Percentiles rank a stretch among this genome's conserved stretches.
These are phyloP conservation scores for Argopecten irradians DNA, from an alignment of 1,140 invertebrate genomes.

Conservation along the genomic window DNA sequence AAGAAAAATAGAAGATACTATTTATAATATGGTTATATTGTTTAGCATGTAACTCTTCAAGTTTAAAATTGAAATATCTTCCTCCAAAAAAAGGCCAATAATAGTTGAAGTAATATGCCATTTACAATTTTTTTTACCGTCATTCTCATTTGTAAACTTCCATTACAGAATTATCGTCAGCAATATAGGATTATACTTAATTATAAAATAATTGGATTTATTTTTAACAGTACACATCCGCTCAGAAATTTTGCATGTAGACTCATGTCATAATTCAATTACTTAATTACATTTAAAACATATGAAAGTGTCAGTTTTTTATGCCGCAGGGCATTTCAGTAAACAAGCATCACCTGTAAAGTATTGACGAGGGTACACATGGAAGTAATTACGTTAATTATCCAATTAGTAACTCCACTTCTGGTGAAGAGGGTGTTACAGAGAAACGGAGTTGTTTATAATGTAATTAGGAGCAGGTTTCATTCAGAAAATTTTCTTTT, in stretches of 20 bases:
- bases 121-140: no score
- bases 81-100: no score
- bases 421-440: not conserved
- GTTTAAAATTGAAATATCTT: no score
- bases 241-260: not conserved
- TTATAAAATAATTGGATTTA: not conserved
- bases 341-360: not conserved
- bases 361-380: not conserved
- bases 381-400: slow-evolving; percentile 1
- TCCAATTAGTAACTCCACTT: not conserved
- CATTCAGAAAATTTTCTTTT: slow-evolving; percentile 3
- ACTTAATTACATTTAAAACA: not conserved
- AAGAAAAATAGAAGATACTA: no score
- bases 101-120: no score
- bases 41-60: no score
- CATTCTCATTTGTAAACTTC: no score
- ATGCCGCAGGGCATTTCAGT: not conserved
- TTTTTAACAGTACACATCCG: not conserved
- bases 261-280: slow-evolving; percentile 4
- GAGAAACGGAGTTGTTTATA: not conserved
- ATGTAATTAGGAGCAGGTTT: slow-evolving; percentile 17
- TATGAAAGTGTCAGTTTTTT: slow-evolving; percentile 5
- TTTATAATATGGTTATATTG: no score
- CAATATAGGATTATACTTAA: not conserved
- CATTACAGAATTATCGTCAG: no score